Percentiles rank a stretch among this genome's conserved stretches.
phyloP scores from a whole-genome alignment of 2,797 vertebrate genomes.

The Poeciliopsis paucimaculata region DNA sequence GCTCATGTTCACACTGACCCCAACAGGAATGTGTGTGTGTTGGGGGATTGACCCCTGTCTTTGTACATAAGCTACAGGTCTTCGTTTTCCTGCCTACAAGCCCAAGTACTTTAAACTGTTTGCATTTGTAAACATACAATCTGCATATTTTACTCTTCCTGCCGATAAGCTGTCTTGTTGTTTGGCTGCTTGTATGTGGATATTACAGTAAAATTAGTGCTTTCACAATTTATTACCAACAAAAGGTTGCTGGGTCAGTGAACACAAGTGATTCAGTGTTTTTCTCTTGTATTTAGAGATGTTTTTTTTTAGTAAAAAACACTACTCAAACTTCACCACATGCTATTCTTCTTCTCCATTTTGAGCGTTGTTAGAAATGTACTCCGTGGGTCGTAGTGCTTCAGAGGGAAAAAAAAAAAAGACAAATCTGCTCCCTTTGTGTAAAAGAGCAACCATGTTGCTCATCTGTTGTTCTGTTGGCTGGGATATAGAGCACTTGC shows the following conservation, averaged over 20 bases:
- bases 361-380: background rate
- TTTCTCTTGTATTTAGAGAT: background rate
- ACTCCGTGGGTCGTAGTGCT: background rate
- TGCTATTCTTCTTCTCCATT: background rate
- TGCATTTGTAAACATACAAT: background rate
- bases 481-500: background rate
- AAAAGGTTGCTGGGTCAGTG: background rate
- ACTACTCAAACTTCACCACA: background rate
- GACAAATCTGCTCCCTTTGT: background rate
- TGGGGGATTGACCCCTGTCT: constrained; percentile 8
- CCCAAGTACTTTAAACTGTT: constrained; percentile 3
- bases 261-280: background rate
- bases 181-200: background rate
- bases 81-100: constrained; percentile 11
- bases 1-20: constrained; percentile 62
- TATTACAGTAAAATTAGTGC: background rate
- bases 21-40: constrained; percentile 39
- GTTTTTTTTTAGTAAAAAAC: background rate
- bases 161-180: background rate
- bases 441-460: background rate
- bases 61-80: constrained; percentile 5
- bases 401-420: background rate
- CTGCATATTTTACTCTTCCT: background rate
- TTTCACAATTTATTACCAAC: background rate
- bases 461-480: background rate